Conservation (phyloP, 2,113 vertebrate genomes). For the Dromiciops gliroides region DNA sequence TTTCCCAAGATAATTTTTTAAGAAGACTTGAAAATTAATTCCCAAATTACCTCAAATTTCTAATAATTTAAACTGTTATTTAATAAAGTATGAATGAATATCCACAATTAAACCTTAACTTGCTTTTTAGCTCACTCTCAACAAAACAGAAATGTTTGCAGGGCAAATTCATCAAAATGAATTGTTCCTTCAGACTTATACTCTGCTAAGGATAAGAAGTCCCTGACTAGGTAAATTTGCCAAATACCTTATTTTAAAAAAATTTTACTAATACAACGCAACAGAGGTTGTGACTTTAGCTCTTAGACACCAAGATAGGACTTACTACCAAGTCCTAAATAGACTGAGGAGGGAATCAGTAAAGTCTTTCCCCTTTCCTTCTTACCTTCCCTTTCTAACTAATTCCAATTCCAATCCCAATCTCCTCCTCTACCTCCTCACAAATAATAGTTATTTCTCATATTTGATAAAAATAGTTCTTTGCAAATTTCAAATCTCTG, state of each 20-base stretch:
- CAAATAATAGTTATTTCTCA: neutral
- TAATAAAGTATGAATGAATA: neutral
- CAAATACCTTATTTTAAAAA: slow-evolving; percentile 17
- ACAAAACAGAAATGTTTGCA: neutral
- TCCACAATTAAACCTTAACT: neutral
- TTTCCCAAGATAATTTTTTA: slow-evolving; percentile 57
- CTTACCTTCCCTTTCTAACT: neutral
- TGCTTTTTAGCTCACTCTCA: neutral
- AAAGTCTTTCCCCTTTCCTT: neutral
- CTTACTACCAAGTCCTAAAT: neutral
- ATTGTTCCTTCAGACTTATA: neutral
- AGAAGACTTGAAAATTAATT: neutral
- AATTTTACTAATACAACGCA: neutral
- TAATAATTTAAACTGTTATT: neutral
- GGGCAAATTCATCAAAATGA: neutral
- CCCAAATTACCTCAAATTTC: neutral
- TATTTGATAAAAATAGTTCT: neutral
- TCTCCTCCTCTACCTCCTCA: neutral
- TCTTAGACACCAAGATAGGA: neutral
- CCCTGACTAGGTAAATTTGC: neutral
- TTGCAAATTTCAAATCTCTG: neutral
- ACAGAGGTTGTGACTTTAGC: neutral
- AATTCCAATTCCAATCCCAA: neutral
- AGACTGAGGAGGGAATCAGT: neutral
- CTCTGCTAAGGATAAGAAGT: neutral